These are phyloP conservation scores for Zaprionus gabonicus DNA, from an alignment of 1,140 invertebrate genomes.

Conservation along the genomic window DNA sequence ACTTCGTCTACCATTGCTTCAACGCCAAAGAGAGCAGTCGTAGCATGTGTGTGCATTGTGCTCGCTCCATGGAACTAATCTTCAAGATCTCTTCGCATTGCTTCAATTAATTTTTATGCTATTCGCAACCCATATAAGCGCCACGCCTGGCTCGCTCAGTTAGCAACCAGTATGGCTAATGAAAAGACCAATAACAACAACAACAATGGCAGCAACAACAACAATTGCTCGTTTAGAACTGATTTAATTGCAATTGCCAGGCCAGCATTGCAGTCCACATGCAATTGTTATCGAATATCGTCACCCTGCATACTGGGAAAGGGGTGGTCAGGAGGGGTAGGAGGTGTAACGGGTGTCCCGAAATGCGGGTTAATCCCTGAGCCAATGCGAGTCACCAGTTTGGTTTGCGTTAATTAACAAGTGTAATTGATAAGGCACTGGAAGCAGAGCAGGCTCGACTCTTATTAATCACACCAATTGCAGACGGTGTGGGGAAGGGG, in stretches of 20 bases:
- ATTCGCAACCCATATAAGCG: constrained; percentile 67
- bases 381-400: constrained; percentile 11
- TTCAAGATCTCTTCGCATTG: constrained; percentile 58
- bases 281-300: constrained; percentile 75
- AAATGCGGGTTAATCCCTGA: constrained; percentile 73
- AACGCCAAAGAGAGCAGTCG: neutral
- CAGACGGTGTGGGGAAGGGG: neutral
- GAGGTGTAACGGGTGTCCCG: constrained; percentile 39
- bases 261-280: constrained; percentile 55
- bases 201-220: neutral
- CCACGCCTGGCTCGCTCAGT: constrained; percentile 22
- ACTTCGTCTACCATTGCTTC: neutral
- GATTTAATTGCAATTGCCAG: constrained; percentile 79
- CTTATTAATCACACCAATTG: constrained; percentile 64
- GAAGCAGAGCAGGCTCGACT: constrained; percentile 21
- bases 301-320: constrained; percentile 39
- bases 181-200: constrained; percentile 35
- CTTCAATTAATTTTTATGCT: constrained; percentile 69
- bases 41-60: neutral
- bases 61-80: constrained; percentile 45
- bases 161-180: constrained; percentile 59
- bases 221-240: constrained; percentile 75
- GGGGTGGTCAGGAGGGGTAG: neutral
- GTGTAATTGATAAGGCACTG: constrained; percentile 73
- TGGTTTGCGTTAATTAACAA: constrained; percentile 68